Conservation (phyloP, 1,140 invertebrate genomes). For the Venturia canescens region DNA sequence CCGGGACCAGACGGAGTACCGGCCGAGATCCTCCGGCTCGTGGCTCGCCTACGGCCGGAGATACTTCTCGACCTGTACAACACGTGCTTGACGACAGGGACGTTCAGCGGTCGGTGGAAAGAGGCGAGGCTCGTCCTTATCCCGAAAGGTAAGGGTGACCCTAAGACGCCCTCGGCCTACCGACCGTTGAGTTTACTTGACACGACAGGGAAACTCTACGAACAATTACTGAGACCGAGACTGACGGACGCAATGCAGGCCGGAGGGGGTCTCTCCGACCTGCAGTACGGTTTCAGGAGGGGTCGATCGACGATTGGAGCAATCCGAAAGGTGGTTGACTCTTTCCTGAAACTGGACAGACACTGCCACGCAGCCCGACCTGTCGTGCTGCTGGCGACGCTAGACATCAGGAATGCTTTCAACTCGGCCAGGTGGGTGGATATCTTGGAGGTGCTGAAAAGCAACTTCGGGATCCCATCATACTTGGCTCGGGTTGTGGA, state of each 20-base stretch:
- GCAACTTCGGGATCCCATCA: neutral
- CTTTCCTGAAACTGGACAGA: conserved; percentile 61
- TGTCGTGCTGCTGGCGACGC: conserved; percentile 42
- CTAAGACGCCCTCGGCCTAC: conserved; percentile 29
- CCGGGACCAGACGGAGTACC: conserved; percentile 5
- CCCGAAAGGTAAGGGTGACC: no score
- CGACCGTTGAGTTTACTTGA: conserved; percentile 10
- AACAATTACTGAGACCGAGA: conserved; percentile 28
- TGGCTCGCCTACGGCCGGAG: neutral
- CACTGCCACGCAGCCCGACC: conserved; percentile 51
- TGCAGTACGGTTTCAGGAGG: conserved; percentile 29
- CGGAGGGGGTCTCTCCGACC: neutral
- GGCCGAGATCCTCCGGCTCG: neutral
- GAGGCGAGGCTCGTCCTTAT: no score
- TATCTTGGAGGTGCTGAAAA: neutral
- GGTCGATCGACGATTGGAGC: conserved; percentile 39
- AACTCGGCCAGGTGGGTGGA: conserved; percentile 53
- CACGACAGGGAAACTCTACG: conserved; percentile 36
- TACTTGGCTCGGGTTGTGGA: neutral
- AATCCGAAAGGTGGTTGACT: conserved; percentile 18
- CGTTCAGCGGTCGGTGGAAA: no score
- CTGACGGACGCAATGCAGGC: neutral
- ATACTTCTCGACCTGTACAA: conserved; percentile 15
- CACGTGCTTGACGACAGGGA: no score
- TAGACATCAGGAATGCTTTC: conserved; percentile 58